A percentile compares a stretch with the other conserved stretches of the same genome.
phyloP scores from a whole-genome alignment of 2,797 vertebrate species.

The Ctenopoma kingsleyae region DNA sequence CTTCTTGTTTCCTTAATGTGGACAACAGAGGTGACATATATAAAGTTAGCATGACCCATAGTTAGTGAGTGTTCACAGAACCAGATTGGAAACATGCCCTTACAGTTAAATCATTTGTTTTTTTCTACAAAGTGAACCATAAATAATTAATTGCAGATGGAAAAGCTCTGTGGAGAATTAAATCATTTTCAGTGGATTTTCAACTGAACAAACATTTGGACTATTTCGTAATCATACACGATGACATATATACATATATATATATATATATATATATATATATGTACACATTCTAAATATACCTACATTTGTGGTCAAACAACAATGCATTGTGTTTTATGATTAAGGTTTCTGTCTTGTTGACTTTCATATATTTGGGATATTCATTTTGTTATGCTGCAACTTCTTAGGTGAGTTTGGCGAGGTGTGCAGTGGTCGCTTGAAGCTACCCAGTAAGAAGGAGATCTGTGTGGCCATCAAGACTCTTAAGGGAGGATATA shows the following conservation, averaged over 20 bases:
- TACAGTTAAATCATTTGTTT: background rate
- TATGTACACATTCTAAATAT: no score
- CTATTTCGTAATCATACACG: background rate
- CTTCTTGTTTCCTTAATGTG: no score
- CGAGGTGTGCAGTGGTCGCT: slow-evolving; percentile 96
- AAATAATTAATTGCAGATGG: background rate
- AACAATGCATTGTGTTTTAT: background rate
- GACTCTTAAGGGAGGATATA: slow-evolving; percentile 96
- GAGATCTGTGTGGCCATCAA: slow-evolving; percentile 98
- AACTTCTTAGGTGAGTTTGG: slow-evolving; percentile 92
- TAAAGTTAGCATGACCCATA: background rate
- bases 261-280: no score
- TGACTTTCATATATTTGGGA: background rate
- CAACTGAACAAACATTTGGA: background rate
- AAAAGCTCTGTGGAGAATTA: background rate
- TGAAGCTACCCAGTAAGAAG: slow-evolving; percentile 96
- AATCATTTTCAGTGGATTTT: background rate
- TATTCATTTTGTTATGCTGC: background rate
- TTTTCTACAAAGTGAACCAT: background rate
- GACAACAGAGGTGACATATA: background rate
- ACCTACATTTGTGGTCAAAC: background rate
- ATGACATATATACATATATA: no score
- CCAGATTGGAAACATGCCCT: background rate
- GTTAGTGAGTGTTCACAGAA: background rate
- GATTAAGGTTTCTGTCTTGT: background rate